Evolutionary conservation across 2,797 vertebrate genomes (phyloP).

Genomic region (Chiropotes sagulatus): DNA sequence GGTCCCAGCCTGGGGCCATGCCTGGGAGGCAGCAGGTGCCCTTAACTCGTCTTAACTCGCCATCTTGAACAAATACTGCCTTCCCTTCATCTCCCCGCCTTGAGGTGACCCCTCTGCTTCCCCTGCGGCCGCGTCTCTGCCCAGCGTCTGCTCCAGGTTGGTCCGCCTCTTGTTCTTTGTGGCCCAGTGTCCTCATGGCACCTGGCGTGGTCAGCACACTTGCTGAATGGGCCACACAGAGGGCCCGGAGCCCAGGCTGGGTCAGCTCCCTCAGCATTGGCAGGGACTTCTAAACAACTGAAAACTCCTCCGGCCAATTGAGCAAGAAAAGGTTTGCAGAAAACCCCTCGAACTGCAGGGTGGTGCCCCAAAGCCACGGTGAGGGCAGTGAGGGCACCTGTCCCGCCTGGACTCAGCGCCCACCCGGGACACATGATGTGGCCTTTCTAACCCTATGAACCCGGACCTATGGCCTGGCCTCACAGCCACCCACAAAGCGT

Average conservation of each 20-base stretch:
- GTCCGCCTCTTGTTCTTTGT: fast-evolving
- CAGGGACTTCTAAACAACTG: not conserved
- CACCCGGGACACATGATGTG: not conserved
- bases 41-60: fast-evolving
- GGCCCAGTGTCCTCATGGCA: fast-evolving
- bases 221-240: not conserved
- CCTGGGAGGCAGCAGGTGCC: too few species aligned
- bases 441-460: not conserved
- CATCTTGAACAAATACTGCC: fast-evolving
- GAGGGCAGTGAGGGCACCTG: not conserved
- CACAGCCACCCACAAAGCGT: not conserved
- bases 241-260: not conserved
- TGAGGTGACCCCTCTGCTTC: too few species aligned
- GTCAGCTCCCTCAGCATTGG: too few species aligned
- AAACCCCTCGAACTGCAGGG: not conserved
- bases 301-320: too few species aligned
- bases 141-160: not conserved
- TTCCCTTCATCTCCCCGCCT: fast-evolving
- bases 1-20: not conserved
- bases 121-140: not conserved
- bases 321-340: too few species aligned
- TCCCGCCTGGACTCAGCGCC: not conserved
- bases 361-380: fast-evolving
- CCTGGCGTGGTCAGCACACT: too few species aligned
- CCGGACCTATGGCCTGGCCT: not conserved